Conservation (phyloP, 53 echinoderm and acorn worm genomes). For the Paelopatides confundens region DNA sequence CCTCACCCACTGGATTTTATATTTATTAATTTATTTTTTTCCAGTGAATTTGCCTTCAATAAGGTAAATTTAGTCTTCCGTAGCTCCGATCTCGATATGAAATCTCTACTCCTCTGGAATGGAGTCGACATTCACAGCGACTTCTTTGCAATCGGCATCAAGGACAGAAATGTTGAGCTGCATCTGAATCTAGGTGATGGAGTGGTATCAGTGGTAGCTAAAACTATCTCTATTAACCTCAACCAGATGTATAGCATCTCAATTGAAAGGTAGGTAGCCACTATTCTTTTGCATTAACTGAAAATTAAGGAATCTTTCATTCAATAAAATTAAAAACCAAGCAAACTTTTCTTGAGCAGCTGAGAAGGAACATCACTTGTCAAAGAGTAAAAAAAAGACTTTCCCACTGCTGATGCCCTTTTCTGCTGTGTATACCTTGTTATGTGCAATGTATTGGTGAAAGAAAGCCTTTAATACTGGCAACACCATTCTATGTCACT, state of each 20-base stretch:
- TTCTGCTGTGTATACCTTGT: too few relatives aligned
- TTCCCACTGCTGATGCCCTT: too few relatives aligned
- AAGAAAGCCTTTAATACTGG: too few relatives aligned
- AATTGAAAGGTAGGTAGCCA: constrained; percentile 83
- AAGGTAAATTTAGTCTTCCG: constrained; percentile 82
- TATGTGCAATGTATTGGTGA: too few relatives aligned
- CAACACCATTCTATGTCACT: too few relatives aligned
- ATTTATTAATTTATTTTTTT: background rate
- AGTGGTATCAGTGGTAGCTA: constrained; percentile 43
- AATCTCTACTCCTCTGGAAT: constrained; percentile 85
- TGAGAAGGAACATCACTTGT: background rate
- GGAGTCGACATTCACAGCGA: constrained; percentile 68
- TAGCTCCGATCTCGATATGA: constrained; percentile 47
- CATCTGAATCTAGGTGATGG: constrained; percentile 87
- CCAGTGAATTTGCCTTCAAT: constrained; percentile 83
- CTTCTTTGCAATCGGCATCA: constrained; percentile 81
- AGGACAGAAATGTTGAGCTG: constrained; percentile 60
- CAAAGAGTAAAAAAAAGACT: too few relatives aligned
- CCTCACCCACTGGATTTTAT: background rate
- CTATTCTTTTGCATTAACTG: too few relatives aligned
- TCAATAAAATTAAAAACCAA: too few relatives aligned
- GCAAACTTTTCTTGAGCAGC: too few relatives aligned
- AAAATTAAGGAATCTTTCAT: too few relatives aligned
- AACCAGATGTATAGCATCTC: constrained; percentile 71
- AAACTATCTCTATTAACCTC: constrained; percentile 39